Evolutionary conservation across 1,140 invertebrate genomes (phyloP), one percentile per base, ranked within the genome.

Genomic region (Drosophila mojavensis): DNA sequence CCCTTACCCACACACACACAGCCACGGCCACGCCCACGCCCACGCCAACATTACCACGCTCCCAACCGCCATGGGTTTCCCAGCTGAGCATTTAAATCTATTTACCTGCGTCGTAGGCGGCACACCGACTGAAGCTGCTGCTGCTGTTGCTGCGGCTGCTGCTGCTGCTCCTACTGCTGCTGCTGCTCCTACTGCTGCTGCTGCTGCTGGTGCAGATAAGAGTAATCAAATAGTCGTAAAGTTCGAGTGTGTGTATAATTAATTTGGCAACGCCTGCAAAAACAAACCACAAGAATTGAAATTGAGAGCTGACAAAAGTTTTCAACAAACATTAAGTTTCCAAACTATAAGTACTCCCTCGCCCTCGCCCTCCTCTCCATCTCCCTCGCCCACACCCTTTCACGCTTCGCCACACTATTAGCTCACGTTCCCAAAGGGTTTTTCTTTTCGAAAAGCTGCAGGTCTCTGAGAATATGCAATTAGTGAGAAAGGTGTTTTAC

Each of bases 71-170:
- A 73, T 55, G 28, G 59, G 36, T 43, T 59, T 13, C 50, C 66
- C 28, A 58, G 66, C 20, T 69, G 62, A 72, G 75, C 71, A 70
- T 82, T 86, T 86, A 81, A 81, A 78, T 86, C 80, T 76, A 86
- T 86, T 86, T 88, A 79, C 62, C 72, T 69, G 53, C 48, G 20
- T 47, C 47, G 36, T 41, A 65, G 45, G 58, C 58, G 15, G 36
- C 33, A 9, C 33, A 36, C 33, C 33, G 33, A 7, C 33, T 36
- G 33, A 2, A 36, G 33, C 33, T 36, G 33, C 33, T 36, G 33
- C 33, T 24, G 48, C 47, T 20, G 17, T n/a, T n/a, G 17, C 36
- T 17, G 15, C 7, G 61, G 3, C 48, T 43, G 13, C 20, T 33
- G 41, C 64, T 59, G 5, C 39, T 26, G 10, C 6, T 55, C 43